Percentiles rank a stretch among this genome's conserved stretches.
Evolutionary conservation across 2,797 vertebrate species (phyloP).

Genomic region (Aphelocoma californica): DNA sequence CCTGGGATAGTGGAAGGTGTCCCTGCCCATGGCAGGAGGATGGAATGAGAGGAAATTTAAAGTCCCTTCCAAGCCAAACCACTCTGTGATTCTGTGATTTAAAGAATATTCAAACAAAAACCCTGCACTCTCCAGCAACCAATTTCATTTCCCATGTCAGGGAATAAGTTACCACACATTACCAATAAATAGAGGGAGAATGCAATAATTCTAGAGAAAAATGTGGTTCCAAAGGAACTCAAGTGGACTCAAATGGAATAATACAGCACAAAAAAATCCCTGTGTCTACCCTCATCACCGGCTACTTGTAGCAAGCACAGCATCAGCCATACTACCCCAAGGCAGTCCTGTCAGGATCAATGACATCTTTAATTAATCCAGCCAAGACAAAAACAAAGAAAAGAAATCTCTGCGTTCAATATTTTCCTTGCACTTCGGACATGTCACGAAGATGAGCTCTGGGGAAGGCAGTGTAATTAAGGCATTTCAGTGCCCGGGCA

Average conservation of each 20-base stretch:
- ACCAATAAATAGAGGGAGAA: neutral
- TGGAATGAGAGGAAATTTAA: neutral
- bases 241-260: neutral
- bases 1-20: neutral
- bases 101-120: neutral
- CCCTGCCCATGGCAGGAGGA: neutral
- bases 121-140: neutral
- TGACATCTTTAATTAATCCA: slow-evolving; percentile 45
- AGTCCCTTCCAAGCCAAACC: neutral
- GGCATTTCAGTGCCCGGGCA: neutral
- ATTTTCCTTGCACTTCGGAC: neutral
- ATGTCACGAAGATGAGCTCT: neutral
- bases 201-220: neutral
- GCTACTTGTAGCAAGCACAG: neutral
- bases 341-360: slow-evolving; percentile 39
- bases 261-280: neutral
- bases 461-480: neutral
- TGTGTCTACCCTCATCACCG: neutral
- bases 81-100: neutral
- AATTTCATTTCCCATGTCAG: neutral
- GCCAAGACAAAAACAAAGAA: neutral
- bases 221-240: neutral
- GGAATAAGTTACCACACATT: neutral
- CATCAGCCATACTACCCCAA: neutral
- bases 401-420: neutral